Base-by-base conservation (phyloP, 2,797 vertebrate genomes). In the Zalophus californianus region DNA sequence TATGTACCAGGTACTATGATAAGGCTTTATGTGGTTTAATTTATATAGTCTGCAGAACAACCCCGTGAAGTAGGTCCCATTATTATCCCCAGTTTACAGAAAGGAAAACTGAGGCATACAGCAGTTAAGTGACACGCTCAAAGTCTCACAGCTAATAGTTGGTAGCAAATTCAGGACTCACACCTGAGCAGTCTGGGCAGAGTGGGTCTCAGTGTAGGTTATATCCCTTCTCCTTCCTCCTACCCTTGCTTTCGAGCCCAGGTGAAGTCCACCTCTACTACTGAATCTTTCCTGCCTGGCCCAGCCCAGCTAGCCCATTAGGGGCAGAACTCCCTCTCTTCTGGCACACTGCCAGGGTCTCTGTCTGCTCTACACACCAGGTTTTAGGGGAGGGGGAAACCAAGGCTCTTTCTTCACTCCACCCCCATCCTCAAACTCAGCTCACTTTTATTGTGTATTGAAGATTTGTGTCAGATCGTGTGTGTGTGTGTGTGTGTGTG, bases 61-160 rank as follows among this genome's bases (percentile, higher is more conserved):
- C 68, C 20, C 60, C 56, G 12, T 56, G 64, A 80, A 90, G 29
- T 50, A 73, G 54, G 32, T 91, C 25, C 44, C 66, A 0, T 80
- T 86, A 56, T 70, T 52, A 68, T 27, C 27, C 56, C 82, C 32
- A 78, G 38, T 54, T 86, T 90, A 80, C 54, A 80, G 66, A 54
- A 97, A 92, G 54, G 73, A 68, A 79, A 90, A 88, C 27, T 3
- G 58, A 94, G 52, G 35, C 70, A 80, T 29, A 29, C 25, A 82
- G 27, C 14, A 68, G 41, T 92, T 68, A 68, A 50, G 8, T 38
- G 27, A 84, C 85, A 80, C 84, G 52, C 64, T 64, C 56, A 50
- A 38, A 96, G n/a, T 91, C 68, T 96, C 73, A 97, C 25, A 94
- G 54, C 35, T 88, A 52, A 83, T 23, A 77, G 18, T 54, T 38